These are phyloP conservation scores for Drosophila buzzatii DNA, from an alignment of 2,888 invertebrate genomes.

Conservation along the genomic window DNA sequence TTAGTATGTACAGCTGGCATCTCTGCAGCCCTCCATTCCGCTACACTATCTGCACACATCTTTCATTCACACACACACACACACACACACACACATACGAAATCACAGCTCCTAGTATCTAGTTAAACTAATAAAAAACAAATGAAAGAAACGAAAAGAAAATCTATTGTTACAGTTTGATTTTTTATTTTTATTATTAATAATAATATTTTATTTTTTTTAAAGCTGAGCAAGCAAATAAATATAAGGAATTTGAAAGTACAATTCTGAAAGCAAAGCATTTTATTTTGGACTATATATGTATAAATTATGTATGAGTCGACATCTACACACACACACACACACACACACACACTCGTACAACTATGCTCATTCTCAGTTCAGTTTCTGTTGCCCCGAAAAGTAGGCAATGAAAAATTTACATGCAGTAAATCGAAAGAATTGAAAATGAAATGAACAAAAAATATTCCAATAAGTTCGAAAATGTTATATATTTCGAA, in stretches of 20 bases:
- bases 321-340: background rate
- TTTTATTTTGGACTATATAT: background rate
- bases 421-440: background rate
- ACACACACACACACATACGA: constrained; percentile 1
- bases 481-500: background rate
- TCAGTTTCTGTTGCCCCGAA: background rate
- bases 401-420: background rate
- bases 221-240: constrained; percentile 51
- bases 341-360: background rate
- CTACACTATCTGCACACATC: background rate
- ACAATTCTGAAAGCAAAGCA: constrained; percentile 34
- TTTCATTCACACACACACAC: background rate
- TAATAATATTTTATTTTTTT: constrained; percentile 33
- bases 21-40: constrained; percentile 2
- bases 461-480: background rate
- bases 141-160: background rate
- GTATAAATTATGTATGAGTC: background rate
- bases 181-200: constrained; percentile 44
- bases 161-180: constrained; percentile 44
- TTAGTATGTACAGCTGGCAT: constrained; percentile 3
- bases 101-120: constrained; percentile 31
- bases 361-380: background rate
- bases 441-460: background rate
- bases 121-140: constrained; percentile 8
- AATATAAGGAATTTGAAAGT: constrained; percentile 63